Conservation (phyloP, 2,113 vertebrate genomes). For the Muntiacus muntjak region DNA sequence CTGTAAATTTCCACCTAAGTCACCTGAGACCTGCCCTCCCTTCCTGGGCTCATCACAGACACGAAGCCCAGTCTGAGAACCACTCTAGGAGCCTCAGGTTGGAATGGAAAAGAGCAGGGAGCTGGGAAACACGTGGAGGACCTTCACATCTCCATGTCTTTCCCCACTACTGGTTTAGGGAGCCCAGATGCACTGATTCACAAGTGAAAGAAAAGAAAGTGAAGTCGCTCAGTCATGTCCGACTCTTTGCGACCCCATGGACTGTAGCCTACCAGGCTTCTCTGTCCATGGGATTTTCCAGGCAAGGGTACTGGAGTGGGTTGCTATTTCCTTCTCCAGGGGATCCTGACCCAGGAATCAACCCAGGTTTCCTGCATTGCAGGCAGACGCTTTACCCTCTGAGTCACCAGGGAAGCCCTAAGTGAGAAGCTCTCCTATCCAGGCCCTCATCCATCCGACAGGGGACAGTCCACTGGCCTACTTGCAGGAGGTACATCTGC, state of each 20-base stretch:
- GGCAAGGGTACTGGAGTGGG: not conserved
- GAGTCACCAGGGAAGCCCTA: not conserved
- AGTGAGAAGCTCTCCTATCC: accelerated
- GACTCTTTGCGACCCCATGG: not conserved
- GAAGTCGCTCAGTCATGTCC: not conserved
- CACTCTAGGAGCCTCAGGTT: not conserved
- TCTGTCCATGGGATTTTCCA: not conserved
- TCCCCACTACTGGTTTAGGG: not conserved
- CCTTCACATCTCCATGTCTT: accelerated
- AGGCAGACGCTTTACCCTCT: not conserved
- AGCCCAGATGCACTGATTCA: accelerated
- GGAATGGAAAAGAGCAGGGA: not conserved
- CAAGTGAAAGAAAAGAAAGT: not conserved
- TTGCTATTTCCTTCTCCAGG: not conserved
- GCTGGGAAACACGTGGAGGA: not conserved
- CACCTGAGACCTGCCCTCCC: not conserved
- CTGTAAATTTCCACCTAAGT: not conserved
- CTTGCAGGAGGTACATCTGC: not conserved
- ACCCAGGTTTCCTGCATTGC: not conserved
- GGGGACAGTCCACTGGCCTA: not conserved
- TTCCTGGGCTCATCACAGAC: not conserved
- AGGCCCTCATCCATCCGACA: not conserved
- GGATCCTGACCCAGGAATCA: not conserved
- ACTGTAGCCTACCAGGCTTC: not conserved
- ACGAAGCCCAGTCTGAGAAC: too few species aligned